phyloP scores from a whole-genome alignment of 2,888 invertebrate species.

The Apeira syringaria region DNA sequence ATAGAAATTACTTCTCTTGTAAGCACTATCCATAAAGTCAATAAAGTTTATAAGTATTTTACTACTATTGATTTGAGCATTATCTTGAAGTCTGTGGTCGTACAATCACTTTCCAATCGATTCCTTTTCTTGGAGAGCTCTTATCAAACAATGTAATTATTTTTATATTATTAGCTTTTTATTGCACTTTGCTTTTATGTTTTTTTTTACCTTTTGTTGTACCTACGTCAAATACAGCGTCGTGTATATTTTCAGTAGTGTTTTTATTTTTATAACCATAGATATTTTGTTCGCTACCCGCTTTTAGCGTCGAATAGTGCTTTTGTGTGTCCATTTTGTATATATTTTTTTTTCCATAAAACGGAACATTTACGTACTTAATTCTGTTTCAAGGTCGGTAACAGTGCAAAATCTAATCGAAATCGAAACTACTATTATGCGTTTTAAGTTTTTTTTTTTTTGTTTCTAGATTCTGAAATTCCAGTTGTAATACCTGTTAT shows the following conservation, averaged over 20 bases:
- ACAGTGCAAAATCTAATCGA: conserved; percentile 20
- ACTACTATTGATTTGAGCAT: no score
- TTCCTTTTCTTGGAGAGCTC: conserved; percentile 30
- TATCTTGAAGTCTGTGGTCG: no score
- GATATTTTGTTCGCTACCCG: conserved; percentile 53
- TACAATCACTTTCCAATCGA: background rate
- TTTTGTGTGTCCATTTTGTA: conserved; percentile 40
- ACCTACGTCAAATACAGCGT: conserved; percentile 75
- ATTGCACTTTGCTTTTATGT: conserved; percentile 61
- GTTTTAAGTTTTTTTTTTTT: conserved; percentile 26
- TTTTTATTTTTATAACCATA: conserved; percentile 58
- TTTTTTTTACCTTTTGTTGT: conserved; percentile 65
- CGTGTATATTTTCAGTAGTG: conserved; percentile 62
- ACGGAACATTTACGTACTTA: conserved; percentile 43
- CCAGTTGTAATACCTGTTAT: conserved; percentile 37
- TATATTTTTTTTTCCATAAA: conserved; percentile 42
- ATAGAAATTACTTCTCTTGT: no score
- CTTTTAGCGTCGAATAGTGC: conserved; percentile 74
- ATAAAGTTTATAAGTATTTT: no score
- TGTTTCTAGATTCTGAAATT: conserved; percentile 26
- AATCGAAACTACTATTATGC: conserved; percentile 9
- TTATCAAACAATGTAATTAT: conserved; percentile 21
- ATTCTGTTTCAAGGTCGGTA: conserved; percentile 31
- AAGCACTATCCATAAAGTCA: no score
- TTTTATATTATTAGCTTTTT: conserved; percentile 47